Evolutionary conservation across 2,888 invertebrate genomes (phyloP), one percentile per base, ranked within the genome.

Genomic region (Poecilobothrus nobilitatus): DNA sequence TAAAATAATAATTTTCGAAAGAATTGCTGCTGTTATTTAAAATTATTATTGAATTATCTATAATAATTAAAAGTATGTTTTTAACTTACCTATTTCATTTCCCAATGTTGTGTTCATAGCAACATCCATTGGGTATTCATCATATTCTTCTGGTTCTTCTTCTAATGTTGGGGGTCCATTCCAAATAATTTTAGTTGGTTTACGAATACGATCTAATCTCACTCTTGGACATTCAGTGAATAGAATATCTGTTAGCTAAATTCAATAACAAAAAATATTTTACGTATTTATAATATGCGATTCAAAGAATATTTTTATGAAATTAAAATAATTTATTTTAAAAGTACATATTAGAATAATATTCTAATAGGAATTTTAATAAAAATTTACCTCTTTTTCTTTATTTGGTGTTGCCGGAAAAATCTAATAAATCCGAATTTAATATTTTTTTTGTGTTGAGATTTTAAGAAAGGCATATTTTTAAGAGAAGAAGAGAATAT

Each of bases 141-240:
- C 81, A 0, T 80, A 77, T 66, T 84, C 85, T 75, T 87, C 87
- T 70, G 86, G 85, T 77, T 87, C 87, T 75, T 87, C 87, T 73
- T 85, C 83, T 71, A 87, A 81, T 61, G 87, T 86, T 20, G 87
- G 87, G 44, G 86, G 86, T 3, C 85, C 85, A 71, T 84, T 84
- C 76, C 86, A 82, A 76, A 88, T 85, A 0, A 77, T 76, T 74
- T 78, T 80, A 18, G 74, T 77, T 2, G 80, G 78, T 71, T 86
- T 84, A 66, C 87, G 86, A 0, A 88, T 86, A 1, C 89, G 89
- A 77, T 89, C 89, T 73, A 90, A 80, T 44, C 89, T 85, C 4
- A 89, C 85, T 3, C 87, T 84, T 33, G 88, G 88, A 72, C 87
- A 80, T 73, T 82, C 81, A 73, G 81, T 80, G 71, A 80, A 82